phyloP scores from a whole-genome alignment of 2,797 vertebrate species.

The Xiphorhynchus erythropygius region DNA sequence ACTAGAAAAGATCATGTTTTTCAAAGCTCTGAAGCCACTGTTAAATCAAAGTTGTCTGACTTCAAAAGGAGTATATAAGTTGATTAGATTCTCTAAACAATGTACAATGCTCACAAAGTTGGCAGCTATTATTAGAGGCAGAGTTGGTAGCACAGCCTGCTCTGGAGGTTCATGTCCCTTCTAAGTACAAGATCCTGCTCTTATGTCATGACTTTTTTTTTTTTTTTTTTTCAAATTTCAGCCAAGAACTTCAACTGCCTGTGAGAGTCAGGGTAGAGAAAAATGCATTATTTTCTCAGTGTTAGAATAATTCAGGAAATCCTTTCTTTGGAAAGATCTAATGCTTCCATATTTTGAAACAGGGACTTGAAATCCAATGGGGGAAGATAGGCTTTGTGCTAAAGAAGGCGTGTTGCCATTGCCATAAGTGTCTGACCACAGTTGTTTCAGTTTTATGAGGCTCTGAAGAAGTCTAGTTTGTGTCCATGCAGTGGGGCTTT shows the following conservation, averaged over 20 bases:
- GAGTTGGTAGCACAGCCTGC: constrained; percentile 27
- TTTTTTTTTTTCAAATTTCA: neutral
- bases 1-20: constrained; percentile 51
- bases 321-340: constrained; percentile 36
- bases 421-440: neutral
- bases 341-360: constrained; percentile 13
- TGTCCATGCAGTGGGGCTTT: neutral
- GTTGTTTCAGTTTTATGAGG: neutral
- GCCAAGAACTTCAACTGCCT: neutral
- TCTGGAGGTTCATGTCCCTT: constrained; percentile 7
- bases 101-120: neutral
- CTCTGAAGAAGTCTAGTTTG: neutral
- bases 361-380: neutral
- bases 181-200: neutral
- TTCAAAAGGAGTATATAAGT: constrained; percentile 50
- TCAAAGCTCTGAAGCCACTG: constrained; percentile 58
- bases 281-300: neutral
- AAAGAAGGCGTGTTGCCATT: neutral
- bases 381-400: constrained; percentile 15
- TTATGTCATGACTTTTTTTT: neutral
- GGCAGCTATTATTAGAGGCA: constrained; percentile 20
- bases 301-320: constrained; percentile 49
- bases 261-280: neutral
- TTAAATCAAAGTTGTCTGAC: constrained; percentile 55
- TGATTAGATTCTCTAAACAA: constrained; percentile 35